Evolutionary conservation across 2,113 vertebrate genomes (phyloP), one percentile per base, ranked within the genome.

Genomic region (Choloepus hoffmanni): DNA sequence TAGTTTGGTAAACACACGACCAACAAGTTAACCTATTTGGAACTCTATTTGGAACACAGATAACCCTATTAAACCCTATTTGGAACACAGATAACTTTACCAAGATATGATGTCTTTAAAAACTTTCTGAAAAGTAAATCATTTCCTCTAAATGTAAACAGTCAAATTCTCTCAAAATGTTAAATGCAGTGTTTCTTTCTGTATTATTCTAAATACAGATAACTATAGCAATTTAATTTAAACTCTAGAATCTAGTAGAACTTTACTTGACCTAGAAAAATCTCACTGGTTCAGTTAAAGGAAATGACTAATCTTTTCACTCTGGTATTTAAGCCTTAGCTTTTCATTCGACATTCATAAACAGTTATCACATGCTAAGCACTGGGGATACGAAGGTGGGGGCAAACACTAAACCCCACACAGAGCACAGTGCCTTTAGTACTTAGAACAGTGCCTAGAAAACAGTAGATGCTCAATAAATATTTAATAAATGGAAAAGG

Each of bases 71-170:
- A 83, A 60, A 2, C 15, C 45, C 4, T 53, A 24, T 68, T 70
- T 33, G n/a, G 83, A 91, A 85, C 15, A 40, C 8, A 10, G 10
- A 87, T 23, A 36, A 78, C 26, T 93, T 88, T 45, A 43, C 6
- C 0, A 84, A 74, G 18, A 85, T 68, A 13, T 58, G 33, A 10
- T 2, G 13, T 76, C 21, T 86, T 79, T 50, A 85, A 77, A 92
- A 92, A 15, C 9, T 48, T 83, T 94, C 65, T 50, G 19, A 76
- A 76, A 77, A 88, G 23, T 16, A 77, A 89, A 65, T 90, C 1
- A 92, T 76, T 90, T 95, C 24, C 36, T 79, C 62, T 93, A 94
- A 88, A 63, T 78, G 7, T 72, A 81, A 93, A 90, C 23, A 48
- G 81, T 72, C 19, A 92, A 90, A 94, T 76, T 72, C 23, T 84